These are phyloP conservation scores for Suillia variegata DNA, from an alignment of 2,888 invertebrate genomes.

Conservation along the genomic window DNA sequence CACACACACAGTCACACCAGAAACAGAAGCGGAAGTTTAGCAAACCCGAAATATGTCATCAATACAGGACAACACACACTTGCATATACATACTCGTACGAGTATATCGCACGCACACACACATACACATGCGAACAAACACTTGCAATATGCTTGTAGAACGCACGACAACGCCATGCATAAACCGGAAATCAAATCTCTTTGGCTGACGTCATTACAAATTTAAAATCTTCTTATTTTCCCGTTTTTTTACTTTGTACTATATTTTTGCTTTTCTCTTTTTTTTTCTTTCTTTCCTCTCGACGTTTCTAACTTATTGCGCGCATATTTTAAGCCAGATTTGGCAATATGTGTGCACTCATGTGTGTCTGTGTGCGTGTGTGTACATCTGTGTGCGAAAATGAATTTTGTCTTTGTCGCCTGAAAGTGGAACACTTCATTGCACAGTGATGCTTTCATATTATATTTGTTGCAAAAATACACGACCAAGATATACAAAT, in stretches of 20 bases:
- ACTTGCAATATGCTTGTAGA: too few relatives aligned
- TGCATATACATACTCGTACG: neutral
- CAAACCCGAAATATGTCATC: neutral
- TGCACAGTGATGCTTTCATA: too few relatives aligned
- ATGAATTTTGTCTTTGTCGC: neutral
- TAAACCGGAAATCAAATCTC: conserved; percentile 1
- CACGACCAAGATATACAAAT: too few relatives aligned
- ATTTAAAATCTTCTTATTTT: conserved; percentile 1
- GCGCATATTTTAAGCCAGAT: neutral
- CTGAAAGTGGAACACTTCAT: too few relatives aligned
- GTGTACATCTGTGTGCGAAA: neutral
- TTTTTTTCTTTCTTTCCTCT: neutral
- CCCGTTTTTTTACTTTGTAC: neutral
- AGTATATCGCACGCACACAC: conserved; percentile 8
- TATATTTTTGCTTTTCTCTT: neutral
- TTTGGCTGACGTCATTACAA: neutral
- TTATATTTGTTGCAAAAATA: too few relatives aligned
- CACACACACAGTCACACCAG: too few relatives aligned
- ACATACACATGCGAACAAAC: too few relatives aligned
- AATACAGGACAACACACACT: neutral
- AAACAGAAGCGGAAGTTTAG: neutral
- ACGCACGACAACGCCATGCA: neutral
- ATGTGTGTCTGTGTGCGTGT: conserved; percentile 6
- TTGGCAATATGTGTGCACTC: neutral
- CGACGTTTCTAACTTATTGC: too few relatives aligned